Conservation (phyloP, 1,140 invertebrate species). For the Centruroides vittatus region DNA sequence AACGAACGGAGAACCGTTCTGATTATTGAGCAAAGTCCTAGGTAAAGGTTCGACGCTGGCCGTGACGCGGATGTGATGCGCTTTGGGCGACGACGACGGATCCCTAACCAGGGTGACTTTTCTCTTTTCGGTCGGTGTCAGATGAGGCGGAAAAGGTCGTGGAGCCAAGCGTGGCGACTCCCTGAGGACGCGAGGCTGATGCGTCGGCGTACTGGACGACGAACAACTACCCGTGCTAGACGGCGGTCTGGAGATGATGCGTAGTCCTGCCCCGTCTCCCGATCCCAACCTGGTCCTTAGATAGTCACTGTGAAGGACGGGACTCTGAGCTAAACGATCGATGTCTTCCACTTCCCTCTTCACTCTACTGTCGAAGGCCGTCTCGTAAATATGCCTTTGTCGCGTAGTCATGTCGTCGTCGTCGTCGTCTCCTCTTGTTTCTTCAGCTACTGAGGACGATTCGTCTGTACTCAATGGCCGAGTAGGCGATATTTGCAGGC, state of each 20-base stretch:
- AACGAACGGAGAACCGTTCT: conserved; percentile 5
- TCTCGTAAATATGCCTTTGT: conserved; percentile 60
- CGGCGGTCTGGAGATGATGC: not conserved
- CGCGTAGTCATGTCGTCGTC: conserved; percentile 15
- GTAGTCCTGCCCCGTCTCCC: not conserved
- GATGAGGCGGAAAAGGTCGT: conserved; percentile 1
- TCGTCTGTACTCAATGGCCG: not conserved
- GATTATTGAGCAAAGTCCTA: not conserved
- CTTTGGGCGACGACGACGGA: conserved; percentile 6
- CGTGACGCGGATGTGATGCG: conserved; percentile 2
- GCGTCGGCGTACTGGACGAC: conserved; percentile 10
- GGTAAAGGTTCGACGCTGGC: conserved; percentile 2
- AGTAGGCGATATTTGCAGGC: conserved; percentile 8
- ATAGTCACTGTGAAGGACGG: conserved; percentile 36
- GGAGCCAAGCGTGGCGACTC: conserved; percentile 3
- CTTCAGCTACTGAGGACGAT: no score
- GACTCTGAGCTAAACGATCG: conserved; percentile 62
- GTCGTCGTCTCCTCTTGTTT: not conserved
- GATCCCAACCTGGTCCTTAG: not conserved
- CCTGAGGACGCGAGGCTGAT: conserved; percentile 6
- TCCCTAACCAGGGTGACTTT: conserved; percentile 16
- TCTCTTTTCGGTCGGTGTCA: conserved; percentile 14
- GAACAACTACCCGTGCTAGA: conserved; percentile 3
- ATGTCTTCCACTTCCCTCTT: conserved; percentile 64
- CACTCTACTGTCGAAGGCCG: conserved; percentile 73